These are phyloP conservation scores for Conchocele bisecta DNA, from an alignment of 2,888 invertebrate species.

Conservation along the genomic window DNA sequence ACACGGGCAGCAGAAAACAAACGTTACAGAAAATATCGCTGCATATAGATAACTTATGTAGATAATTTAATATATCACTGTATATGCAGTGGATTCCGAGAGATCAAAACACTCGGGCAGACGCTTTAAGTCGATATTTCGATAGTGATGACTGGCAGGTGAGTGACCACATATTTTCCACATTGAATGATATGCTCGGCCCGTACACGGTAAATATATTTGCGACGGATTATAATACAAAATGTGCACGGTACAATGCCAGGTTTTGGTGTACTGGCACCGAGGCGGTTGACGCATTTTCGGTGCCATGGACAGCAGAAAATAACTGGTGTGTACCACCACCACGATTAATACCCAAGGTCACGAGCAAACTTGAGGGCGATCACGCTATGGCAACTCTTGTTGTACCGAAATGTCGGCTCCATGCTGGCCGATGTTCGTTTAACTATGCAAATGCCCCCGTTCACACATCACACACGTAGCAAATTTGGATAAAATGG, in stretches of 20 bases:
- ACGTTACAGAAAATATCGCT: neutral
- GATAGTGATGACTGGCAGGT: constrained; percentile 8
- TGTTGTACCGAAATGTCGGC: constrained; percentile 9
- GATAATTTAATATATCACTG: neutral
- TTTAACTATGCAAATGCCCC: no score
- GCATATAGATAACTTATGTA: neutral
- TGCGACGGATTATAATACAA: neutral
- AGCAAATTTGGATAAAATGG: no score
- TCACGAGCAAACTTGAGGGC: neutral
- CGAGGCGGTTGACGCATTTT: neutral
- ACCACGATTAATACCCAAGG: neutral
- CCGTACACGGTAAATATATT: neutral
- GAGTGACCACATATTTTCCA: neutral
- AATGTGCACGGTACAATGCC: constrained; percentile 2
- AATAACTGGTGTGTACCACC: constrained; percentile 5
- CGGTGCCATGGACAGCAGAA: neutral
- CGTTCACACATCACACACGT: no score
- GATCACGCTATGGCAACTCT: neutral
- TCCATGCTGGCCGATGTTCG: no score
- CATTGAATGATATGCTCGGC: neutral
- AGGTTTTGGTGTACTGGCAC: constrained; percentile 2
- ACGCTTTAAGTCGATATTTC: neutral
- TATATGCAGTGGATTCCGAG: constrained; percentile 11
- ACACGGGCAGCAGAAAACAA: neutral
- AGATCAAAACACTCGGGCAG: neutral